A percentile compares a stretch with the other conserved stretches of the same genome.
Conservation (phyloP, 2,113 vertebrate genomes). For the Seriola quinqueradiata region DNA sequence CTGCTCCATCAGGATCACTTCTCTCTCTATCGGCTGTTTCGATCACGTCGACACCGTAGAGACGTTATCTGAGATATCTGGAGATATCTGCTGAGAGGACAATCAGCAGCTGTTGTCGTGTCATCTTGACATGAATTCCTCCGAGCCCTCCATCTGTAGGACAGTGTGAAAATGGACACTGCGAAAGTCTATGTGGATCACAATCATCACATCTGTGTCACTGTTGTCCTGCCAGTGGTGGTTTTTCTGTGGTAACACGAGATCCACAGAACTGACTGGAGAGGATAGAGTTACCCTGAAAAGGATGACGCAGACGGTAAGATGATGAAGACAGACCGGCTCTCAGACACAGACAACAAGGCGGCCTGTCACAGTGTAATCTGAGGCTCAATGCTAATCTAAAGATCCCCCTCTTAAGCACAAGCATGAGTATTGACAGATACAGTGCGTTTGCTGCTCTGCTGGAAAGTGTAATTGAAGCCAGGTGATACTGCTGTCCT, state of each 20-base stretch:
- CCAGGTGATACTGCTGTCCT: constrained; percentile 11
- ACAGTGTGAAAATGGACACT: constrained; percentile 44
- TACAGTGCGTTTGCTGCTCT: constrained; percentile 16
- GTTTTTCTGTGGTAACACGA: constrained; percentile 7
- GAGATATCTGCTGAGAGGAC: neutral
- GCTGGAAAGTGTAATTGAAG: constrained; percentile 36
- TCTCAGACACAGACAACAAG: neutral
- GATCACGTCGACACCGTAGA: neutral
- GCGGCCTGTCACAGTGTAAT: constrained; percentile 25
- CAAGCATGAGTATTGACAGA: constrained; percentile 37
- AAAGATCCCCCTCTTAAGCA: constrained; percentile 36
- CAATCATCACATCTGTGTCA: constrained; percentile 41
- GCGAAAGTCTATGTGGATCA: constrained; percentile 26
- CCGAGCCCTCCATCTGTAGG: constrained; percentile 4
- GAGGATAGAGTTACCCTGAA: constrained; percentile 37
- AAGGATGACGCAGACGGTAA: constrained; percentile 47
- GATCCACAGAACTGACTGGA: neutral
- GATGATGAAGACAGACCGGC: constrained; percentile 24
- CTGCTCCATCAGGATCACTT: too few relatives aligned
- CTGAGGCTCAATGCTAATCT: constrained; percentile 40
- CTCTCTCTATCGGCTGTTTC: too few relatives aligned
- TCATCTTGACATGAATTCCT: constrained; percentile 47
- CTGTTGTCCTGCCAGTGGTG: neutral
- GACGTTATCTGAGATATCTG: neutral
- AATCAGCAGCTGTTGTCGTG: constrained; percentile 39